Percentiles rank a stretch among this genome's conserved stretches.
These are phyloP conservation scores for Euglossa dilemma DNA, from an alignment of 1,140 invertebrate species.

Conservation along the genomic window DNA sequence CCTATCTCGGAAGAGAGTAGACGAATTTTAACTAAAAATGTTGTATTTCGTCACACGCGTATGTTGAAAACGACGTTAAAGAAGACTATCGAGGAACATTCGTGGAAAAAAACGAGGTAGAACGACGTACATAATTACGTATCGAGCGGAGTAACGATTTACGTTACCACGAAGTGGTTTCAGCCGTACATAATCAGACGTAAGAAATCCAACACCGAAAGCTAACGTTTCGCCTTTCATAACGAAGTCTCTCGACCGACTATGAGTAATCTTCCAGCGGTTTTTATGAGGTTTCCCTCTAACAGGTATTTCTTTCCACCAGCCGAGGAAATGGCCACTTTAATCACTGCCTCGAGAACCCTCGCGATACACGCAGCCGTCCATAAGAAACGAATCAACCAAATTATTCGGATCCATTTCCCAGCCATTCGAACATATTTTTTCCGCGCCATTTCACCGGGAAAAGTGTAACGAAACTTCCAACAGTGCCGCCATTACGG, in stretches of 20 bases:
- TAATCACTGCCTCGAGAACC: background rate
- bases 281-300: background rate
- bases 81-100: too few species aligned
- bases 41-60: too few species aligned
- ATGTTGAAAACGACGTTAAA: too few species aligned
- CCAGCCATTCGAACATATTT: background rate
- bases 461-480: background rate
- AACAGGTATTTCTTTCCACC: background rate
- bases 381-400: background rate
- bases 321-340: background rate
- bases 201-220: slow-evolving; percentile 10
- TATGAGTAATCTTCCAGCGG: background rate
- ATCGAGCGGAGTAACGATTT: too few species aligned
- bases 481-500: background rate
- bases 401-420: background rate
- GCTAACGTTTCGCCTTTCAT: background rate
- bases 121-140: too few species aligned
- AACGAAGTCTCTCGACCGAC: background rate
- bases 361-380: background rate
- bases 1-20: too few species aligned
- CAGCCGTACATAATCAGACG: background rate
- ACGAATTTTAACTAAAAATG: too few species aligned
- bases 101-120: too few species aligned
- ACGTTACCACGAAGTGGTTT: background rate
- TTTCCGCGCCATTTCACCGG: too few species aligned